phyloP scores from a whole-genome alignment of 92 coral and sea anemone species.

The Chrysogorgia sp. region DNA sequence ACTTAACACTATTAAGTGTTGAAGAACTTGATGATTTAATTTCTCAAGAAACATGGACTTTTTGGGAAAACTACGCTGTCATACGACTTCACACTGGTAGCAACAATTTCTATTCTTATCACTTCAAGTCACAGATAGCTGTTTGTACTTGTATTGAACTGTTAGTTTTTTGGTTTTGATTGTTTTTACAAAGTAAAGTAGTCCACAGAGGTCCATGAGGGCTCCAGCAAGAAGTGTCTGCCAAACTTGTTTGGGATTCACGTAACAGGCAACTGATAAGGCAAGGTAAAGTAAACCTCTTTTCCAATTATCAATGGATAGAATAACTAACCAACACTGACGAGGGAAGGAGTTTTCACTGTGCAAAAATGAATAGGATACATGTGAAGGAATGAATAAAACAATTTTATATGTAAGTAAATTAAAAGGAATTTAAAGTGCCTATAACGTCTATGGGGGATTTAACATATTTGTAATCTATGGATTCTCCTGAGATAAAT shows the following conservation, averaged over 20 bases:
- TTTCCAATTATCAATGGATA: constrained; percentile 93
- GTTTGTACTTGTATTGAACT: constrained; percentile 81
- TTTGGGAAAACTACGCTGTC: too few species aligned
- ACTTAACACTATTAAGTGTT: too few species aligned
- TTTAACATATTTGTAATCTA: too few species aligned
- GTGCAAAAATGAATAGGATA: constrained; percentile 13
- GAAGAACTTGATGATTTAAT: too few species aligned
- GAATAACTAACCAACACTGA: constrained; percentile 74
- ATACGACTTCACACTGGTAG: too few species aligned
- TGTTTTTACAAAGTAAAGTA: constrained; percentile 75
- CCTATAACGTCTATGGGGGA: background rate
- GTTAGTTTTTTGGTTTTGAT: constrained; percentile 69
- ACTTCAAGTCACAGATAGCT: constrained; percentile 73
- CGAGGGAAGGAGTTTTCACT: constrained; percentile 75
- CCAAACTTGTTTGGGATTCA: constrained; percentile 78
- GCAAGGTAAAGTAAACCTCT: constrained; percentile 75
- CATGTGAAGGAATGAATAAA: background rate
- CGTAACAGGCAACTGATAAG: constrained; percentile 74
- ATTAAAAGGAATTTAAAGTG: background rate
- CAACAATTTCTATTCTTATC: background rate
- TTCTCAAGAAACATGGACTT: too few species aligned
- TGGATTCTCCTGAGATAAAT: too few species aligned
- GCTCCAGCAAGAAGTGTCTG: constrained; percentile 75
- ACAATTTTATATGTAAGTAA: too few species aligned
- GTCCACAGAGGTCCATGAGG: constrained; percentile 70